These are phyloP conservation scores for Callosobruchus maculatus DNA, from an alignment of 2,888 invertebrate species.

Conservation along the genomic window DNA sequence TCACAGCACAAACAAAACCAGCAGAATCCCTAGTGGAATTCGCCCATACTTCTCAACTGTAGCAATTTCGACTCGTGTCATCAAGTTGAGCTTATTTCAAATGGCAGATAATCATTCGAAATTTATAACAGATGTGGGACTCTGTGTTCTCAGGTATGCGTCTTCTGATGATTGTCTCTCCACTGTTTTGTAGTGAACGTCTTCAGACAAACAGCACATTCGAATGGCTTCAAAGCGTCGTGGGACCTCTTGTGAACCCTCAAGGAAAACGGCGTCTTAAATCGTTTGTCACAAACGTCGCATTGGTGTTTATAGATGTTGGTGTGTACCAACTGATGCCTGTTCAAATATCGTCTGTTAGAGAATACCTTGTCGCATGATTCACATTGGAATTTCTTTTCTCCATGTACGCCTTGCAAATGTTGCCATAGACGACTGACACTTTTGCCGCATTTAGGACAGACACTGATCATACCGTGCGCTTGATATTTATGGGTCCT, in stretches of 20 bases:
- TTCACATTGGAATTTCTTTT: conserved; percentile 16
- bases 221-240: conserved; percentile 30
- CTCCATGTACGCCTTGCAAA: conserved; percentile 17
- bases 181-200: conserved; percentile 42
- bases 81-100: too few relatives aligned
- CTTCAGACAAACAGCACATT: conserved; percentile 41
- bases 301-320: conserved; percentile 50
- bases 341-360: conserved; percentile 22
- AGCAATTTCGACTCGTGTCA: too few relatives aligned
- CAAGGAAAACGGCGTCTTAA: conserved; percentile 33
- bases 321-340: conserved; percentile 40
- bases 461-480: conserved; percentile 27
- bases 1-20: too few relatives aligned
- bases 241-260: conserved; percentile 29
- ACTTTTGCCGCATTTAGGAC: conserved; percentile 45
- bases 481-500: conserved; percentile 18
- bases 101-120: too few relatives aligned
- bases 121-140: too few relatives aligned
- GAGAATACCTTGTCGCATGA: conserved; percentile 28
- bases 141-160: conserved; percentile 45
- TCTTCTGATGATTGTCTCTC: conserved; percentile 50
- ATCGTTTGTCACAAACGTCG: conserved; percentile 49
- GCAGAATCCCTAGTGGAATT: too few relatives aligned
- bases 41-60: too few relatives aligned
- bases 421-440: conserved; percentile 19